Conservation (phyloP, 92 coral and sea anemone species). For the Phenganax subtilis region DNA sequence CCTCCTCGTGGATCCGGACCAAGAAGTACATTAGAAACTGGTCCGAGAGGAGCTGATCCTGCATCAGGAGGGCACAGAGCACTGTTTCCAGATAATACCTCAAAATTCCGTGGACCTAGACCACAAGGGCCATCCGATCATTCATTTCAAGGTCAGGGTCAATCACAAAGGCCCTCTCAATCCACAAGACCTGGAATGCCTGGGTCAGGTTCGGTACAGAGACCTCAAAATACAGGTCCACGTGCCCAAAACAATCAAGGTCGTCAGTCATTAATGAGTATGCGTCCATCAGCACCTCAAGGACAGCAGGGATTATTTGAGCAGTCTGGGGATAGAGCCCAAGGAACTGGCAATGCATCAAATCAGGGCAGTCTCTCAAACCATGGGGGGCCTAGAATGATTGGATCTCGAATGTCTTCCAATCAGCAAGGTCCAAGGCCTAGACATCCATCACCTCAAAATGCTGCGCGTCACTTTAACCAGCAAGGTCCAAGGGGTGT, state of each 20-base stretch:
- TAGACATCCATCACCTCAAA: too few relatives aligned
- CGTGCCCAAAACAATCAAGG: not conserved
- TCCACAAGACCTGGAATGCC: not conserved
- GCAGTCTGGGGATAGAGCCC: not conserved
- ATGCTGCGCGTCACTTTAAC: too few relatives aligned
- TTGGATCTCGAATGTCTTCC: too few relatives aligned
- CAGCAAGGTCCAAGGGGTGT: too few relatives aligned
- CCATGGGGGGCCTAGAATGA: too few relatives aligned
- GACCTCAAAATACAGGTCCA: not conserved
- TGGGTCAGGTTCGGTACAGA: not conserved
- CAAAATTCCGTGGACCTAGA: slow-evolving; percentile 11
- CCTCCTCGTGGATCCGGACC: not conserved
- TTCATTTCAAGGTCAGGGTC: not conserved
- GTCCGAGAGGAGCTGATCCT: slow-evolving; percentile 4
- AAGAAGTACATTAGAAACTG: not conserved
- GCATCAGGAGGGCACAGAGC: not conserved
- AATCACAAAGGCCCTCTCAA: not conserved
- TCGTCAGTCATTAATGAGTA: not conserved
- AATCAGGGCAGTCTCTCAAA: too few relatives aligned
- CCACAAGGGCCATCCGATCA: not conserved
- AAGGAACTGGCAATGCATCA: too few relatives aligned
- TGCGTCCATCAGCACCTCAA: not conserved
- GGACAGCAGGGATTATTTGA: not conserved
- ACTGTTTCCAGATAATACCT: slow-evolving; percentile 28
- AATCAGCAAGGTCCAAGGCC: too few relatives aligned